Base-by-base conservation (phyloP, 2,888 invertebrate genomes). In the Athrips mouffetella region DNA sequence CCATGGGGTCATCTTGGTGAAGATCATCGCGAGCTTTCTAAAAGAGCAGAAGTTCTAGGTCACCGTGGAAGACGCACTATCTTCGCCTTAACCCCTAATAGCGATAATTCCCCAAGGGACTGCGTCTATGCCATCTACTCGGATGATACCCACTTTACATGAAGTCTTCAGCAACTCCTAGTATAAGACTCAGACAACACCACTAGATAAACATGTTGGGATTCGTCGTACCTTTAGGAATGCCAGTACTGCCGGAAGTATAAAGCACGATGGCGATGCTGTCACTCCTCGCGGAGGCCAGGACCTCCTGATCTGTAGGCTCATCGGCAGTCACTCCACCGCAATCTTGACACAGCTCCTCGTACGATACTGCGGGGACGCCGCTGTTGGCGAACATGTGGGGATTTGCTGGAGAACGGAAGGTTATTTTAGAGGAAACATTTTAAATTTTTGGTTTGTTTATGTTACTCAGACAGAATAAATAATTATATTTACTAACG, bases 191-290 rank as follows among this genome's bases (percentile, higher is more conserved):
- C 25, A 25, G 25, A 25, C 25, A 25, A 25, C 4, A 25, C 30
- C 30, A n/a, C n/a, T n/a, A n/a, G n/a, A 4, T 27, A 10, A n/a
- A 4, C 7, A 10, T 2, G 7, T 27, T 27, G 27, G 27, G 7
- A 27, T 27, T 27, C 27, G 3, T 31, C 31, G 6, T 30, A 90
- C 95, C 97, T 91, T 97, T 97, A 3, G 96, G 96, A 13, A 94
- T 86, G 0, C 96, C 97, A 0, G 96, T 96, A 68, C 96, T 96
- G 10, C 97, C 97, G 20, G 97, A 97, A 31, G 96, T 96, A 64
- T 95, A 96, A 13, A 96, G 78, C 13, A 96, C 92, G 40, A 94
- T 91, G 0, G 93, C 94, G 6, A 93, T 84, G 62, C 90, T 90
- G 37, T 90, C 85, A 3, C 62, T 63, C 18, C 74, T 78, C 1